Base-by-base conservation (phyloP, 2,888 invertebrate genomes). In the Cerastoderma edule region DNA sequence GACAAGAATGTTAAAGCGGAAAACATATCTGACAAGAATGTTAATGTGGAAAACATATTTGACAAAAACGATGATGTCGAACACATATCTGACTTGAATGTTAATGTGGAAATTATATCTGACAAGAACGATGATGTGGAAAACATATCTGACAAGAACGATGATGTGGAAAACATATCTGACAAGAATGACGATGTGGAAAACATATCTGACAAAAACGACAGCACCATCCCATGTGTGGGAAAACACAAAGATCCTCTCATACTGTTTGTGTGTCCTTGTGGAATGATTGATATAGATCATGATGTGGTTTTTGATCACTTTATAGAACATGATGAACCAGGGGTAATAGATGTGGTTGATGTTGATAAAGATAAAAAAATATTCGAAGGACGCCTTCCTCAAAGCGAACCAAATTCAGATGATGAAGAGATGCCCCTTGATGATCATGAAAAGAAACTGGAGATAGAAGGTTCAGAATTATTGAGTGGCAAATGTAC, bases 291-390 rank as follows among this genome's bases (percentile, higher is more conserved):
- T 2, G 56, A n/a, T 30, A 56, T 32, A 8, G 56, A 56, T 6
- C 56, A 56, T 32, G 56, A 56, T 56, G 13, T 56, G 28, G 56
- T 56, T 6, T 56, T 56, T 32, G 56, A 56, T 32, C 56, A 56
- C 32, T 56, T 56, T n/a, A 56, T 56, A 30, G 56, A 56, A 10
- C 56, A 56, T 4, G 56, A 32, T 27, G 5, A 32, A 24, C 13
- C 10, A 13, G 56, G 56, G 28, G 19, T 32, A 10, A 56, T 56
- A 13, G 56, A 56, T 32, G 32, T 56, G 28, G 56, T 56, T 16
- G 56, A 56, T 56, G 32, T 56, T 16, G 32, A 6, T 13, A 28
- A 56, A 56, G 56, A 56, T 32, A 56, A 56, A 30, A 8, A 32
- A 16, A 16, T 39, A 16, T n/a, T n/a, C n/a, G n/a, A n/a, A n/a